Evolutionary conservation across 2,888 invertebrate genomes (phyloP).

Genomic region (Ennomos erosarius): DNA sequence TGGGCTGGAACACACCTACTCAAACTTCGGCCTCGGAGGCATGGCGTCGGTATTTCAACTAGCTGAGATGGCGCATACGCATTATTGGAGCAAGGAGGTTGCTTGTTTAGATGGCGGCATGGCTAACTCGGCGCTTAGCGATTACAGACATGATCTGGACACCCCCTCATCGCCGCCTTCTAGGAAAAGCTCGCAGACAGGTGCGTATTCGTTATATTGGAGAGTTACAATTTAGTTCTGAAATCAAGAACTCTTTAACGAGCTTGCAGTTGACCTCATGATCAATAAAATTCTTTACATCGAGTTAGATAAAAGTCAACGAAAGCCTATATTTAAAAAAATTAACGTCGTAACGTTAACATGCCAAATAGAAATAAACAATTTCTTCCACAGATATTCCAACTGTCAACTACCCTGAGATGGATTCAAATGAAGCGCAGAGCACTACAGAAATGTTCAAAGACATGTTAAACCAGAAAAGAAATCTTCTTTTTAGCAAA

Average conservation of each 20-base stretch:
- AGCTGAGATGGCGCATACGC: conserved; percentile 99
- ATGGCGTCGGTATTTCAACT: conserved; percentile 99
- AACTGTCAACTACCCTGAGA: conserved; percentile 86
- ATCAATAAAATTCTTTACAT: no score
- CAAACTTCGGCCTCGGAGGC: conserved; percentile 97
- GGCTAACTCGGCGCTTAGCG: conserved; percentile 69
- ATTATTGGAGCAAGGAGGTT: conserved; percentile 97
- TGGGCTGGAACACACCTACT: conserved; percentile 96
- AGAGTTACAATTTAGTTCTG: no score
- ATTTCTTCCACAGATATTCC: conserved; percentile 71
- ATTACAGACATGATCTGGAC: conserved; percentile 64
- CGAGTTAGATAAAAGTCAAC: no score
- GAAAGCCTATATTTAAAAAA: no score
- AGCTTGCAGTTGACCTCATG: no score
- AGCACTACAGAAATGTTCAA: conserved; percentile 96
- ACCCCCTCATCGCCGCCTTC: conserved; percentile 82
- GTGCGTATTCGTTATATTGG: conserved; percentile 48
- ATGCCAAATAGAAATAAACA: no score
- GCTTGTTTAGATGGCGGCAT: conserved; percentile 82
- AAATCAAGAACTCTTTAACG: no score
- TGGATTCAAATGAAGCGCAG: conserved; percentile 88
- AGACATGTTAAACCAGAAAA: conserved; percentile 96
- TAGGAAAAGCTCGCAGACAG: conserved; percentile 89
- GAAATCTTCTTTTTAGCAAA: conserved; percentile 93
- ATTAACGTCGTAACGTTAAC: conserved; percentile 11